Percentiles rank a stretch among this genome's conserved stretches.
These are phyloP conservation scores for Harpegnathos saltator DNA, from an alignment of 1,140 invertebrate species.

Conservation along the genomic window DNA sequence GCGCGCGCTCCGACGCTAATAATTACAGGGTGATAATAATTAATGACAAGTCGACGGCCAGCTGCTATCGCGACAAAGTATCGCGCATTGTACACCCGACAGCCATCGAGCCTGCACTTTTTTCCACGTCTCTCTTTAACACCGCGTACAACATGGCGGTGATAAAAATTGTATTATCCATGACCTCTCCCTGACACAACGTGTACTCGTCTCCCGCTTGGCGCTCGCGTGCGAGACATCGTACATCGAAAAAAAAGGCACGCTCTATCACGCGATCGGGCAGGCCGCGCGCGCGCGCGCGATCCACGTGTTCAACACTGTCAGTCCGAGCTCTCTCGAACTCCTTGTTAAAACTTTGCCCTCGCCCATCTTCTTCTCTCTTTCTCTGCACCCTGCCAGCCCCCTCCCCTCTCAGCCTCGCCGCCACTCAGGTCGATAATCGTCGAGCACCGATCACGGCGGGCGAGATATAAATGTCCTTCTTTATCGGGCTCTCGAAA, in stretches of 20 bases:
- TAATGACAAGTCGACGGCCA: too few species aligned
- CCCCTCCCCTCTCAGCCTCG: neutral
- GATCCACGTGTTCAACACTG: constrained; percentile 55
- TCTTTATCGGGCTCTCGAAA: constrained; percentile 39
- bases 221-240: constrained; percentile 40
- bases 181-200: constrained; percentile 48
- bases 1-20: too few species aligned
- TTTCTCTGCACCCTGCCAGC: neutral
- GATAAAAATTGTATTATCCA: constrained; percentile 45
- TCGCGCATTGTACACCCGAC: neutral
- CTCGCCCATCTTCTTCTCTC: neutral
- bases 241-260: constrained; percentile 32
- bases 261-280: constrained; percentile 75
- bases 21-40: too few species aligned
- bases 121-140: constrained; percentile 20
- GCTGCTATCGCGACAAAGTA: neutral
- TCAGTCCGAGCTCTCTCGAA: constrained; percentile 48
- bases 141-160: constrained; percentile 3
- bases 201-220: constrained; percentile 2
- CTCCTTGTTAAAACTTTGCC: constrained; percentile 40
- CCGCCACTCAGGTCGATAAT: constrained; percentile 52
- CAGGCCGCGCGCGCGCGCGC: too few species aligned
- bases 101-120: neutral
- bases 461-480: constrained; percentile 55
- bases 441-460: constrained; percentile 25